Evolutionary conservation across 1,140 invertebrate genomes (phyloP), one percentile per base, ranked within the genome.

Genomic region (Sminthurides bifidus): DNA sequence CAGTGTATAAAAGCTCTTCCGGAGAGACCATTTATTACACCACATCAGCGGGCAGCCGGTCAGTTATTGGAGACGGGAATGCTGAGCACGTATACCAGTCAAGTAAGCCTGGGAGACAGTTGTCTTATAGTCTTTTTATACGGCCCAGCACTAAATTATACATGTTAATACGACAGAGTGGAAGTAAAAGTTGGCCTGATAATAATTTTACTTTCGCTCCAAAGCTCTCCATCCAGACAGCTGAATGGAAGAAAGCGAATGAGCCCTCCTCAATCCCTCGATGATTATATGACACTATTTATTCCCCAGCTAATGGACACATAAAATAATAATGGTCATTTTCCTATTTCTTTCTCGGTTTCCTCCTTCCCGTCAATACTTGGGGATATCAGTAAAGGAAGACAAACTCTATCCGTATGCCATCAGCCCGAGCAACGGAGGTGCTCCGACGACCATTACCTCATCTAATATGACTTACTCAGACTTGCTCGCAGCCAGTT

Each of bases 31-130:
- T 52, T 52, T 40, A 52, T 52, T 52, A 52, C 37, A 29, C 37
- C 19, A 40, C 50, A 52, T 46, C 59, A 56, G 44, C 48, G 31
- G 48, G 48, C 50, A 53, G 59, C 38, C 31, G 59, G 51, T 45
- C 23, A 19, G 45, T 6, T 2, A 21, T 27, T 49, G 17, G 19
- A 17, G 29, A 6, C 8, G 15, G 10, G 15, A 17, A 10, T 8
- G 15, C 10, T 12, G 12, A 5, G 19, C 12, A 14, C 31, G n/a
- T 40, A 19, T 38, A 30, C 5, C n/a, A 38, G n/a, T n/a, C n/a
- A n/a, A n/a, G n/a, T n/a, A n/a, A n/a, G n/a, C n/a, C n/a, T n/a
- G n/a, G n/a, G n/a, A n/a, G n/a, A n/a, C n/a, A n/a, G n/a, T n/a
- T n/a, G n/a, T n/a, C n/a, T 33, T 37, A 35, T n/a, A 26, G 14